A percentile compares a stretch with the other conserved stretches of the same genome.
Evolutionary conservation across 2,888 invertebrate species (phyloP).

Genomic region (Papilio demoleus): DNA sequence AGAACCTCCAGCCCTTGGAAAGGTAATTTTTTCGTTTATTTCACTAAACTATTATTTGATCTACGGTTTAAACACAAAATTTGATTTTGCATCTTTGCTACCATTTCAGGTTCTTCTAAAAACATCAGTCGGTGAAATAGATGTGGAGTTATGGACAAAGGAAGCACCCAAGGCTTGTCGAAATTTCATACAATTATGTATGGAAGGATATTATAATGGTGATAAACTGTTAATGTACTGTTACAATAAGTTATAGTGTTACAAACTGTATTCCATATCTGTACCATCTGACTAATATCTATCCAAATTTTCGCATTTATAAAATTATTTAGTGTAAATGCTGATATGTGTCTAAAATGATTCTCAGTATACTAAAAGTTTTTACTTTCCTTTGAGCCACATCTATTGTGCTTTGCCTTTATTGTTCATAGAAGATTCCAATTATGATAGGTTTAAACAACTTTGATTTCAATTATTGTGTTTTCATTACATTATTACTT

Average conservation of each 20-base stretch:
- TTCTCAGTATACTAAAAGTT: too few relatives aligned
- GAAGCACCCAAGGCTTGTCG: slow-evolving; percentile 97
- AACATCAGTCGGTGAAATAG: slow-evolving; percentile 98
- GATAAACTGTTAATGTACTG: slow-evolving; percentile 27
- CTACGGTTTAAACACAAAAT: background rate
- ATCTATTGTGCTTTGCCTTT: too few relatives aligned
- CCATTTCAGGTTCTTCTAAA: slow-evolving; percentile 90
- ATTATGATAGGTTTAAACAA: too few relatives aligned
- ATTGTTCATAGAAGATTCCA: too few relatives aligned
- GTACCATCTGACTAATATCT: too few relatives aligned
- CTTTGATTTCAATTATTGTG: background rate
- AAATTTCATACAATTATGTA: slow-evolving; percentile 97
- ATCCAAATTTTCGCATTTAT: too few relatives aligned
- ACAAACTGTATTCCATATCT: too few relatives aligned
- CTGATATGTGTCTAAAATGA: too few relatives aligned
- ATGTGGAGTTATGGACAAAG: slow-evolving; percentile 98
- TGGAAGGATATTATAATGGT: slow-evolving; percentile 97
- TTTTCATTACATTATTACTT: slow-evolving; percentile 4
- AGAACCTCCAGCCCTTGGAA: slow-evolving; percentile 97
- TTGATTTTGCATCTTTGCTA: background rate
- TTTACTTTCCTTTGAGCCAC: too few relatives aligned
- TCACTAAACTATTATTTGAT: background rate
- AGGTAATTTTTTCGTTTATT: slow-evolving; percentile 84
- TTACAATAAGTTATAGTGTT: too few relatives aligned
- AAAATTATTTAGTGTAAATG: too few relatives aligned